Base-by-base conservation (phyloP, 2,797 vertebrate genomes). In the Notolabrus celidotus region DNA sequence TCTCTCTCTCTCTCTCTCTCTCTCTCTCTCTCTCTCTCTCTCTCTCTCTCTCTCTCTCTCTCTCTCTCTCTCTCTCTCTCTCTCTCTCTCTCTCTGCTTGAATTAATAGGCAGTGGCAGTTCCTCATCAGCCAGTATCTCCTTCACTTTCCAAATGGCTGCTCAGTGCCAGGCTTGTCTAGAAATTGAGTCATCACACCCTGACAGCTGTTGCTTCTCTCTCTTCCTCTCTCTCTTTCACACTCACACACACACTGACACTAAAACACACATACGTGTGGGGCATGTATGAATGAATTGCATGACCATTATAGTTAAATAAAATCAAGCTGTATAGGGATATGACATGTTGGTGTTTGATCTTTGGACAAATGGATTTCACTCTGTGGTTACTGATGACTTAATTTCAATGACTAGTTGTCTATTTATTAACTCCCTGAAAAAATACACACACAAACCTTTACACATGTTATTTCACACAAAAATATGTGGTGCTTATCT, bases 141-240 rank as follows among this genome's bases (percentile, higher is more conserved):
- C 80, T 69, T 87, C 81, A 78, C 55, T 85, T 88, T 88, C 80
- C 82, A 86, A 90, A 88, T 79, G 82, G 74, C 83, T 84, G 79
- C 85, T 88, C 83, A 60, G 82, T 87, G 88, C 86, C 87, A 87
- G 77, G 57, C 82, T 70, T 83, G 85, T 90, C 89, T 87, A 77
- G 81, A 86, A 83, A 92, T 89, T 87, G 84, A 92, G 86, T 80
- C 89, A 83, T 92, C 89, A 84, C 77, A 86, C 77, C 61, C 78
- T 83, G 90, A 90, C 83, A 86, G 86, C 85, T 84, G 87, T 73
- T 86, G 67, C 70, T 73, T 72, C 68, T 70, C 68, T 61, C 81
- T 59, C 75, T 59, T 55, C 1, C 33, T 34, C 39, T 36, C 23
- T 1, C 38, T 10, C 47, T 6, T 17, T 3, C 50, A 19, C 16